Base-by-base conservation (phyloP, 64 coral and sea anemone species). In the Acropora yongei region DNA sequence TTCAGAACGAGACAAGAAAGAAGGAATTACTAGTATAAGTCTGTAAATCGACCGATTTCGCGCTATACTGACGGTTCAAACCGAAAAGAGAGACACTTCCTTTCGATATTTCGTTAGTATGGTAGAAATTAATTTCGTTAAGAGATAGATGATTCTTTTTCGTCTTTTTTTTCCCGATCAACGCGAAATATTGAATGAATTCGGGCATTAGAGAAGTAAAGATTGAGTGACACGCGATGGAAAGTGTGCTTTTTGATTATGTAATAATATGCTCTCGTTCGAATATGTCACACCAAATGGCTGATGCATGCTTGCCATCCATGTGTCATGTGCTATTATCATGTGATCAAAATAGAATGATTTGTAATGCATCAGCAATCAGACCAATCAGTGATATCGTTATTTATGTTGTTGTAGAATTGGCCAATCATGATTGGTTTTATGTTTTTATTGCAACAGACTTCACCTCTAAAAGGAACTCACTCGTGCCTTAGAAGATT, bases 341-440 rank as follows among this genome's bases (percentile, higher is more conserved):
- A 72, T 85, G 65, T 69, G 80, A 83, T 66, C 8, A n/a, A 67
- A 44, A 68, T 85, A 44, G 63, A 71, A 10, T 71, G 14, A 69
- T 30, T 30, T 30, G 30, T 30, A 30, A 30, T 30, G 30, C 30
- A 30, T 30, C 5, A 8, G 2, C 44, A 8, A 68, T 10, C 43
- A 39, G 82, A 72, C 82, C 82, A 85, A 85, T 85, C 82, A 85
- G 18, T 71, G 63, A 1, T 13, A 1, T 10, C 0, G 2, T 48
- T 48, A 1, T 13, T 71, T 71, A 13, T 9, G 2, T n/a, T 41
- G n/a, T 71, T 30, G 2, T 3, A 3, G 1, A 0, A 71, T 30
- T 20, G 48, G 16, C 82, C 82, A 85, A 85, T 85, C 82, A 85
- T 0, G 13, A 17, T 65, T 49, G 11, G 8, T 46, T 14, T 46